These are phyloP conservation scores for Tenualosa ilisha DNA, from an alignment of 2,797 vertebrate species.

Conservation along the genomic window DNA sequence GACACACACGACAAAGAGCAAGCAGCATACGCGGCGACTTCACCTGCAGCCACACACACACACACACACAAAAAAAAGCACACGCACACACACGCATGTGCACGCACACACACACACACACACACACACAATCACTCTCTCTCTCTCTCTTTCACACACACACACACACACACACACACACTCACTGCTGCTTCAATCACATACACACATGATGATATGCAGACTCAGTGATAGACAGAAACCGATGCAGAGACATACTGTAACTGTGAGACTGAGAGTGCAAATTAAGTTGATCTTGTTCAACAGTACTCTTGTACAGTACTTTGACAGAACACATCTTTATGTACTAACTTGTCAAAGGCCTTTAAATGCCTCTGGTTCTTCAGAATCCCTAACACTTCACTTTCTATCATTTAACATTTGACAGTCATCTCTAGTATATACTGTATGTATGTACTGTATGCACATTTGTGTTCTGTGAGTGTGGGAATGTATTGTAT, in stretches of 20 bases:
- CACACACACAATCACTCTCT: neutral
- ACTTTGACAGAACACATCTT: too few relatives aligned
- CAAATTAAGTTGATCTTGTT: too few relatives aligned
- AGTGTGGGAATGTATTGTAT: neutral
- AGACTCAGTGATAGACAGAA: neutral
- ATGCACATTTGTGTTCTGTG: neutral
- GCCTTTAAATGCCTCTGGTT: neutral
- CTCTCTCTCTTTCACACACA: neutral
- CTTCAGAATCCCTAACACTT: neutral
- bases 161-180: neutral
- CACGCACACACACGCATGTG: neutral
- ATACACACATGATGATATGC: too few relatives aligned
- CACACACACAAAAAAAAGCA: neutral
- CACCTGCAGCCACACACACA: neutral
- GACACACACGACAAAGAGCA: slow-evolving; percentile 45
- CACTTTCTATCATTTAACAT: neutral
- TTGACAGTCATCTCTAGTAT: neutral
- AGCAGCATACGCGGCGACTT: slow-evolving; percentile 33
- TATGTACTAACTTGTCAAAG: too few relatives aligned
- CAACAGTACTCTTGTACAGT: too few relatives aligned
- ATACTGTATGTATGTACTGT: neutral
- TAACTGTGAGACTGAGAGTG: too few relatives aligned
- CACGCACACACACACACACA: slow-evolving; percentile 15
- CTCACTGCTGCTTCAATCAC: neutral
- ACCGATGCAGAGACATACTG: neutral